A percentile compares a stretch with the other conserved stretches of the same genome.
These are phyloP conservation scores for Thymallus thymallus DNA, from an alignment of 2,113 vertebrate genomes.

Conservation along the genomic window DNA sequence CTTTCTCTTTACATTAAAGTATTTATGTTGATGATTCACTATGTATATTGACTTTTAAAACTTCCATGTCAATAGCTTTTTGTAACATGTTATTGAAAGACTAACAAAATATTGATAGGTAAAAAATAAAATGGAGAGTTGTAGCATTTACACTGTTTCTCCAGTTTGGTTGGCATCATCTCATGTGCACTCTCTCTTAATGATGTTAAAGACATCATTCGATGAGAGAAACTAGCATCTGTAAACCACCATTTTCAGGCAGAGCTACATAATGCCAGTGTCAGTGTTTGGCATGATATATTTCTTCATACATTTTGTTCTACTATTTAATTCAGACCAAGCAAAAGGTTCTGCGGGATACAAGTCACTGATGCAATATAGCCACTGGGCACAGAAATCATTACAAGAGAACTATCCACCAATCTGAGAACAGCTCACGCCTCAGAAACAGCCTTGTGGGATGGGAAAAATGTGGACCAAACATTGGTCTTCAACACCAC, in stretches of 20 bases:
- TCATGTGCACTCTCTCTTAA: not conserved
- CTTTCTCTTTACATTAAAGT: conserved; percentile 17
- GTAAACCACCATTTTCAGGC: conserved; percentile 31
- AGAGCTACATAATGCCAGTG: conserved; percentile 17
- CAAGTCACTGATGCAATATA: conserved; percentile 32
- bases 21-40: conserved; percentile 51
- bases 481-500: conserved; percentile 21
- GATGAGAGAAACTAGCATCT: not conserved
- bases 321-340: conserved; percentile 29
- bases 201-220: not conserved
- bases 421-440: conserved; percentile 8
- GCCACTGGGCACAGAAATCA: conserved; percentile 35
- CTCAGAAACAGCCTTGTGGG: not conserved
- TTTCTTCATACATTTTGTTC: too few relatives aligned
- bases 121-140: conserved; percentile 38
- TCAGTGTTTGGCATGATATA: conserved; percentile 19
- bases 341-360: conserved; percentile 25
- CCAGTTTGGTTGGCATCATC: not conserved
- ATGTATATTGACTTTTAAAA: conserved; percentile 65
- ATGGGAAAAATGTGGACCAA: not conserved
- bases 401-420: conserved; percentile 35
- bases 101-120: conserved; percentile 64
- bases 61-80: conserved; percentile 43
- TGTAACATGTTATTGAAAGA: conserved; percentile 61
- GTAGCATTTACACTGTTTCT: conserved; percentile 54